These are phyloP conservation scores for Agrotis clavis DNA, from an alignment of 2,888 invertebrate genomes.

Conservation along the genomic window DNA sequence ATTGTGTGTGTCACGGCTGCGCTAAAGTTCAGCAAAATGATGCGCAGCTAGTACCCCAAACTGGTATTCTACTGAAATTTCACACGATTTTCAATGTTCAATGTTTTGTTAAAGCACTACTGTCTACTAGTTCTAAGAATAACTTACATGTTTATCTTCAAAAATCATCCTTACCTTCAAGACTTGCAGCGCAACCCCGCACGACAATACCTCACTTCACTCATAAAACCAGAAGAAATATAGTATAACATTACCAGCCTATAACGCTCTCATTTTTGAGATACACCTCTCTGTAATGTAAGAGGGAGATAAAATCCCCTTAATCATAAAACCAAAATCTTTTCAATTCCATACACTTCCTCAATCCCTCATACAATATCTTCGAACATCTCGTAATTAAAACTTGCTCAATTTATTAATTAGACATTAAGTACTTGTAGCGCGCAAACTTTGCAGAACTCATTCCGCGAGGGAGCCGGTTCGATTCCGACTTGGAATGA, in stretches of 20 bases:
- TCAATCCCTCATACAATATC: conserved; percentile 47
- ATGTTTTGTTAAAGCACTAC: too few relatives aligned
- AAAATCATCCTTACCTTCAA: background rate
- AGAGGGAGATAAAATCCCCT: background rate
- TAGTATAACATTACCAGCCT: background rate
- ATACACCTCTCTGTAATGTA: background rate
- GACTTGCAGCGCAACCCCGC: background rate
- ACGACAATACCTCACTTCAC: background rate
- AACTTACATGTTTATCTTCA: too few relatives aligned
- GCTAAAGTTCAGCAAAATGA: too few relatives aligned
- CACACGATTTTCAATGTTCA: too few relatives aligned
- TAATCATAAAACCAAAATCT: conserved; percentile 12
- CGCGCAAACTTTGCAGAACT: conserved; percentile 70
- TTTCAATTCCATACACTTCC: conserved; percentile 32
- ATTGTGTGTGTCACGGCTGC: too few relatives aligned
- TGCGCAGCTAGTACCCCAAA: too few relatives aligned
- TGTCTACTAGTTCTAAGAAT: too few relatives aligned
- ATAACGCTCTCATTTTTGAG: too few relatives aligned
- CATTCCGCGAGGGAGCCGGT: conserved; percentile 71
- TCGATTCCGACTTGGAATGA: conserved; percentile 75
- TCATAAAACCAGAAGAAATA: background rate
- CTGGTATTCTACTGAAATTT: too few relatives aligned
- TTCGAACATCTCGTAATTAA: conserved; percentile 66
- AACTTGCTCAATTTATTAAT: conserved; percentile 73
- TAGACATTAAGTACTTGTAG: conserved; percentile 72